Percentiles rank a stretch among this genome's conserved stretches.
phyloP scores from a whole-genome alignment of 2,888 invertebrate genomes.

The Sarcophaga variegata region DNA sequence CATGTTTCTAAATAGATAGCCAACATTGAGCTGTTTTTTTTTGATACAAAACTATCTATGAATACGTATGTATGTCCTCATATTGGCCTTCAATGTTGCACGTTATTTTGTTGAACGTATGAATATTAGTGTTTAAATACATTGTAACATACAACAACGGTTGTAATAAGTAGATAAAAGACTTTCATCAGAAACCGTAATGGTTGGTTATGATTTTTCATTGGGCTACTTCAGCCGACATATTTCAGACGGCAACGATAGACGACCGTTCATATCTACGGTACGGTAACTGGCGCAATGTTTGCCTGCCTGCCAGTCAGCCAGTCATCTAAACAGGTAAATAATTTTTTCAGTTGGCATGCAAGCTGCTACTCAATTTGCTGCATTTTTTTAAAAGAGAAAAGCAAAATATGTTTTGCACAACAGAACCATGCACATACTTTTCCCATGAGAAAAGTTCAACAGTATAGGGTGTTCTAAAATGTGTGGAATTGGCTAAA shows the following conservation, averaged over 20 bases:
- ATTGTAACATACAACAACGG: not conserved
- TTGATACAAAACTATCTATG: not conserved
- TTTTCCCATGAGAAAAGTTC: not conserved
- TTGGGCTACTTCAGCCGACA: no score
- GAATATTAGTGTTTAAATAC: not conserved
- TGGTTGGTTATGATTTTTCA: not conserved
- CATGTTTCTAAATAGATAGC: not conserved
- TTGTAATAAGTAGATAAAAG: not conserved
- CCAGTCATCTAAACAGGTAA: not conserved
- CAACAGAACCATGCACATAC: not conserved
- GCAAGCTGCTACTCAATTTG: slow-evolving; percentile 8
- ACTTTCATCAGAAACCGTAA: not conserved
- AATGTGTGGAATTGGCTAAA: no score
- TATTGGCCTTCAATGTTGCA: not conserved
- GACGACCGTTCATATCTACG: no score
- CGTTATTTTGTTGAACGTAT: not conserved
- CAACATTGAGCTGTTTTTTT: not conserved
- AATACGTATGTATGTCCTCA: not conserved
- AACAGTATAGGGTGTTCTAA: not conserved
- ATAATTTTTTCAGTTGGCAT: not conserved
- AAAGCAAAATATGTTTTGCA: not conserved
- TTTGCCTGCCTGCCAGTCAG: slow-evolving; percentile 15
- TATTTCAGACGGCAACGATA: no score
- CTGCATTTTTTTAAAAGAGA: not conserved
- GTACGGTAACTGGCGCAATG: no score